Conservation (phyloP, 2,888 invertebrate genomes). For the Coelogynopora nodosa region DNA sequence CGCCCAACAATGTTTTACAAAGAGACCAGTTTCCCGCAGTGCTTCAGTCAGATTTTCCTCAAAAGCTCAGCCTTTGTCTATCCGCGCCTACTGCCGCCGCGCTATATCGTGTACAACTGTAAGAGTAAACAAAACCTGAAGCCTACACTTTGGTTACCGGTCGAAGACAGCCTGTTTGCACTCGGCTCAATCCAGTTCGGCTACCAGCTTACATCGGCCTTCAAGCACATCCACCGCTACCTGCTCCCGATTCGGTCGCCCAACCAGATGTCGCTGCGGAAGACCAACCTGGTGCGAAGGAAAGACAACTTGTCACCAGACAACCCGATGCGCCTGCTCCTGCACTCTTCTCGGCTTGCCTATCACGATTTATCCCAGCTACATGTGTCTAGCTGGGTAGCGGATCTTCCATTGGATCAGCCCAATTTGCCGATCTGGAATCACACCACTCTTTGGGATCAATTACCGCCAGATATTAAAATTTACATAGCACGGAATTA, state of each 20-base stretch:
- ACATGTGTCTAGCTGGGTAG: neutral
- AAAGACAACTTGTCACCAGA: neutral
- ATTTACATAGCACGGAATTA: neutral
- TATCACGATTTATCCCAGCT: neutral
- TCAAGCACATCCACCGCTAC: neutral
- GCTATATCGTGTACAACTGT: neutral
- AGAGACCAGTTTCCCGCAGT: neutral
- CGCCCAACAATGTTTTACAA: neutral
- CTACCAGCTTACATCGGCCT: neutral
- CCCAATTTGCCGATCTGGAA: neutral
- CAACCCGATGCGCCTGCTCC: neutral
- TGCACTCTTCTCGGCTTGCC: neutral
- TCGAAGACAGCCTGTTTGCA: conserved; percentile 21
- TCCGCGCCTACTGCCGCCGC: neutral
- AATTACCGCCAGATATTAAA: neutral
- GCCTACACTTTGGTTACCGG: neutral
- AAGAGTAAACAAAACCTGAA: neutral
- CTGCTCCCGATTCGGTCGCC: conserved; percentile 23
- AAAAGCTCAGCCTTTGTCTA: conserved; percentile 10
- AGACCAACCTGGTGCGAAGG: conserved; percentile 3
- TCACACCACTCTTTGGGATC: neutral
- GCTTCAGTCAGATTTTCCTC: neutral
- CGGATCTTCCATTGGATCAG: neutral
- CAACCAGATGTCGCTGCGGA: neutral
- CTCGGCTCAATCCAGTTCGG: conserved; percentile 34